Evolutionary conservation across 1,140 invertebrate genomes (phyloP), one percentile per base, ranked within the genome.

Genomic region (Drosophila asahinai): DNA sequence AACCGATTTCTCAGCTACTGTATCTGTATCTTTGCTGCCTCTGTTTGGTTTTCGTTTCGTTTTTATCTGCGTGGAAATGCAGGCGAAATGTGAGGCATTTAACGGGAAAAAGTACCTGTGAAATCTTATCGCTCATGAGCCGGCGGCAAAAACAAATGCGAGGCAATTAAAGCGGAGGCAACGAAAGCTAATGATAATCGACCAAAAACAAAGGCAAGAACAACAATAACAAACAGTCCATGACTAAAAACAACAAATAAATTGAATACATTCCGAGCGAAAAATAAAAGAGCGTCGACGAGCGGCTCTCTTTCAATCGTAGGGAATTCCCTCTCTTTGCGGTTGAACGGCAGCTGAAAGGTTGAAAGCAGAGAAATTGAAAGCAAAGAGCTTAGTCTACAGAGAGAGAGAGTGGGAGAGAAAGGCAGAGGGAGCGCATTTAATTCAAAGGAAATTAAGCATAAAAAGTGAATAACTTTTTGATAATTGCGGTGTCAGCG

Each of bases 391-490:
- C 25, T 22, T 22, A 8, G 30, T 30, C 51, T 30, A 42, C 17
- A 22, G 51, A 63, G 33, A 19, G 33, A 19, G 19, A 15, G n/a
- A 43, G 36, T n/a, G 25, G 17, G 59, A 17, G 27, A 11, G 17
- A 11, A 25, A 40, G 36, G 36, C 30, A 33, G 49, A n/a, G 45
- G 27, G 55, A 40, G 55, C 48, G 52, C 22, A 27, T 74, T 58
- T 66, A 78, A 81, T 89, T 81, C 70, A 89, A 84, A 76, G 81
- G 78, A 89, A 89, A 89, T 89, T 89, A 84, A 89, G 77, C 86
- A 90, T 89, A 79, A 89, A 73, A 89, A 89, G 78, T 89, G 84
- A 78, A 89, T 83, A 87, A 89, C 77, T 89, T 87, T 57, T 83
- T 89, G 40, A 72, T 89, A 84, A 90, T 89, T 84, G 81, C 70